Conservation (phyloP, 2,113 vertebrate genomes). For the Lamprologus callipterus region DNA sequence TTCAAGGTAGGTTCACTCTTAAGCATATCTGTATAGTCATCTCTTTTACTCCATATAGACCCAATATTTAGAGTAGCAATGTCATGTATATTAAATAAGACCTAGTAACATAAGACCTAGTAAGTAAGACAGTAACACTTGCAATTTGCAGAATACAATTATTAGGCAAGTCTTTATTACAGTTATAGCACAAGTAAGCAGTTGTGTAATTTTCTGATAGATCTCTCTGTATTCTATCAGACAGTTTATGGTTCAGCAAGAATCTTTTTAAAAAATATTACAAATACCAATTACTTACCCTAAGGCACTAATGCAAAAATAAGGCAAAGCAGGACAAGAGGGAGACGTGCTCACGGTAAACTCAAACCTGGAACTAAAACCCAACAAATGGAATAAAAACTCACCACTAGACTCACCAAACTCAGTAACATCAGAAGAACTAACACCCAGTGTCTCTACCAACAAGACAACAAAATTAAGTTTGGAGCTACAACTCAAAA, state of each 20-base stretch:
- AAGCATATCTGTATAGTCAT: no score
- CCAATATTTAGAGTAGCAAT: neutral
- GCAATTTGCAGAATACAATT: neutral
- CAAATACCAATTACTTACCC: neutral
- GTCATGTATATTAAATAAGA: neutral
- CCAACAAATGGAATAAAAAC: neutral
- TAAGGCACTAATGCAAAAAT: neutral
- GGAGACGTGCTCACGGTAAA: no score
- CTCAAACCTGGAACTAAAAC: neutral
- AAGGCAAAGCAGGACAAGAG: neutral
- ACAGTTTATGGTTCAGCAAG: neutral
- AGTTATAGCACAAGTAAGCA: neutral
- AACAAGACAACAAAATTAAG: neutral
- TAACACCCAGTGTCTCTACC: neutral
- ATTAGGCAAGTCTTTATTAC: neutral
- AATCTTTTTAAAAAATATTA: accelerated
- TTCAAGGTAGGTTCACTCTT: neutral
- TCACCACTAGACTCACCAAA: neutral
- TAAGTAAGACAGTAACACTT: neutral
- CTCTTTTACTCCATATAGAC: neutral
- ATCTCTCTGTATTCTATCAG: neutral
- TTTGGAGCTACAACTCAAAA: neutral
- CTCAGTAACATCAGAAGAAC: neutral
- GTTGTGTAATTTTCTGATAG: neutral
- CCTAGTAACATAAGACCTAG: neutral